A percentile compares a stretch with the other conserved stretches of the same genome.
Evolutionary conservation across 53 echinoderm and acorn worm species (phyloP).

Genomic region (Antedon mediterranea): DNA sequence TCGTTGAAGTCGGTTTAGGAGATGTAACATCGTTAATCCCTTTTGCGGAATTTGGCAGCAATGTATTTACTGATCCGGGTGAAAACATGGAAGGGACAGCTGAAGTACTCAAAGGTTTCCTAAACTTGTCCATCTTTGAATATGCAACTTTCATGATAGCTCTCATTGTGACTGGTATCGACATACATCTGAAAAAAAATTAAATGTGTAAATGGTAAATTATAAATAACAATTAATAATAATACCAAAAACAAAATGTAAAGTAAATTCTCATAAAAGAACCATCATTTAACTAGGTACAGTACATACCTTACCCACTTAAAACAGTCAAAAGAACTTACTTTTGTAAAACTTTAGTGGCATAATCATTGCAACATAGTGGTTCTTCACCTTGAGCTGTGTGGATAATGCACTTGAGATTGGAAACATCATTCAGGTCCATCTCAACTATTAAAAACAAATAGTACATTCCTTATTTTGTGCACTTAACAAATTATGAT

Average conservation of each 20-base stretch:
- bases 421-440: constrained; percentile 51
- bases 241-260: too few relatives aligned
- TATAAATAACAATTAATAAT: too few relatives aligned
- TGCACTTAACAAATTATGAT: too few relatives aligned
- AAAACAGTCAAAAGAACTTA: not conserved
- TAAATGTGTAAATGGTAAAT: too few relatives aligned
- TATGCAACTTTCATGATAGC: constrained; percentile 87
- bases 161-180: constrained; percentile 94
- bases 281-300: too few relatives aligned
- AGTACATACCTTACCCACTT: too few relatives aligned
- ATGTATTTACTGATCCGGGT: not conserved
- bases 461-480: too few relatives aligned
- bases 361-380: constrained; percentile 80
- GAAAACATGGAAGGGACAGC: not conserved
- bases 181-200: constrained; percentile 49
- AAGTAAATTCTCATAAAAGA: too few relatives aligned
- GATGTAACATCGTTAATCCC: not conserved
- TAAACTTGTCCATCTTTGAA: constrained; percentile 37
- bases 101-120: not conserved
- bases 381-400: constrained; percentile 63
- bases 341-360: constrained; percentile 85
- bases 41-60: not conserved
- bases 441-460: constrained; percentile 54
- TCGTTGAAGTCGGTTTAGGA: not conserved
- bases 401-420: constrained; percentile 65